Base-by-base conservation (phyloP, 2,888 invertebrate genomes). In the Leucoptera coffeella region DNA sequence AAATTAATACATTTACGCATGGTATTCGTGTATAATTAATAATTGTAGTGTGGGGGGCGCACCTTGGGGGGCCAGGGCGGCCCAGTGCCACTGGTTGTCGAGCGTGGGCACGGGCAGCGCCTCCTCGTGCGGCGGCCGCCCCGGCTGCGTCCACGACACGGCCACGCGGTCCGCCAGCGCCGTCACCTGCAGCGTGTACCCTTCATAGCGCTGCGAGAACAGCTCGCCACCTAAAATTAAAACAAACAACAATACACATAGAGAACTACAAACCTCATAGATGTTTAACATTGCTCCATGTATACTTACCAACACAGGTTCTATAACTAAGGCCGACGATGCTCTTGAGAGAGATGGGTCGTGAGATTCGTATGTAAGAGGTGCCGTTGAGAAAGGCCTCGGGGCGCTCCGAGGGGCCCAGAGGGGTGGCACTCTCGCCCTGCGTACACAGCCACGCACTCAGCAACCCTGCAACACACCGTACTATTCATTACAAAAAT, bases 341-440 rank as follows among this genome's bases (percentile, higher is more conserved):
- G 47, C 82, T 78, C 54, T 83, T 83, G 41, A 88, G 77, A 30
- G 85, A 82, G 48, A 88, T 76, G 29, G 84, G 82, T 32, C 79
- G 77, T 35, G 76, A 60, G 37, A 89, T 73, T 45, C 82, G 75
- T 37, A 88, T 73, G 52, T 82, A 85, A 12, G 86, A 78, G 41
- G 83, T 81, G 39, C 85, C 85, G 61, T 89, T 86, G 61, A 89
- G 87, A 56, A 84, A 89, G 23, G 85, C 88, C 60, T 89, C 89
- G 29, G 84, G 78, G 29, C 79, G 71, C 38, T 77, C 75, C 27
- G 77, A 75, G 30, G 75, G 75, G 10, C 76, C 76, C 29, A 56
- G 50, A 15, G 67, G 65, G 10, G 42, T 48, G 15, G 45, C 53
- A 9, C 23, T n/a, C n/a, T n/a, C n/a, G n/a, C n/a, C n/a, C n/a